These are phyloP conservation scores for Xestoiulus laeticollis DNA, from an alignment of 2,888 invertebrate genomes.

Conservation along the genomic window DNA sequence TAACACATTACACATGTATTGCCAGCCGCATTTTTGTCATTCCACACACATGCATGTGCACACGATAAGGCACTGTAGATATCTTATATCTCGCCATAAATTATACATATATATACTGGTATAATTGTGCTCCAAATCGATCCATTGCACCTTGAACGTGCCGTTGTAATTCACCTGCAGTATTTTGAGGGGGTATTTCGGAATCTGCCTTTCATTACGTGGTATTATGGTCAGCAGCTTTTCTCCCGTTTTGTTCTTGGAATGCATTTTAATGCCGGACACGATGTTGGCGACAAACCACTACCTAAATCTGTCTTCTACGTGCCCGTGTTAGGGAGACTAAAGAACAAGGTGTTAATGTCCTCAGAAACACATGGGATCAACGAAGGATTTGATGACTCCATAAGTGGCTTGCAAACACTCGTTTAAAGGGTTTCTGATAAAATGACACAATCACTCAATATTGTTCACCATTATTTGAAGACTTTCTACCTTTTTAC, in stretches of 20 bases:
- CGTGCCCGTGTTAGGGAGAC: not conserved
- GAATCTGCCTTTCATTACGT: constrained; percentile 1
- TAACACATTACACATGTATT: too few species aligned
- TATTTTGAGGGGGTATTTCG: not conserved
- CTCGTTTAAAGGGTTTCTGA: not conserved
- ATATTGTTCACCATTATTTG: not conserved
- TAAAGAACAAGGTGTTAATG: constrained; percentile 48
- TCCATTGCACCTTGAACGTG: not conserved
- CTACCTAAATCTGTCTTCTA: constrained; percentile 45
- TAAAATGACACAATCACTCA: not conserved
- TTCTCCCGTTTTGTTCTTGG: not conserved
- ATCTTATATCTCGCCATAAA: too few species aligned
- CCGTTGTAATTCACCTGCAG: not conserved
- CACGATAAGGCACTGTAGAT: too few species aligned
- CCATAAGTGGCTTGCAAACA: not conserved
- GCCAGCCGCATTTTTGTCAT: too few species aligned
- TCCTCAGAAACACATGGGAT: constrained; percentile 45
- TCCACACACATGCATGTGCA: too few species aligned
- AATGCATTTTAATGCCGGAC: constrained; percentile 46
- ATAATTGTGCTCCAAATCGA: not conserved
- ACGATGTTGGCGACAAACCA: constrained; percentile 47
- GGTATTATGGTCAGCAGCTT: not conserved
- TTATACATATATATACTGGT: not conserved
- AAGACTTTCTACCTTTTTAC: too few species aligned
- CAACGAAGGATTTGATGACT: constrained; percentile 45